Evolutionary conservation across 2,113 vertebrate species (phyloP), one percentile per base, ranked within the genome.

Genomic region (Zosterops borbonicus): DNA sequence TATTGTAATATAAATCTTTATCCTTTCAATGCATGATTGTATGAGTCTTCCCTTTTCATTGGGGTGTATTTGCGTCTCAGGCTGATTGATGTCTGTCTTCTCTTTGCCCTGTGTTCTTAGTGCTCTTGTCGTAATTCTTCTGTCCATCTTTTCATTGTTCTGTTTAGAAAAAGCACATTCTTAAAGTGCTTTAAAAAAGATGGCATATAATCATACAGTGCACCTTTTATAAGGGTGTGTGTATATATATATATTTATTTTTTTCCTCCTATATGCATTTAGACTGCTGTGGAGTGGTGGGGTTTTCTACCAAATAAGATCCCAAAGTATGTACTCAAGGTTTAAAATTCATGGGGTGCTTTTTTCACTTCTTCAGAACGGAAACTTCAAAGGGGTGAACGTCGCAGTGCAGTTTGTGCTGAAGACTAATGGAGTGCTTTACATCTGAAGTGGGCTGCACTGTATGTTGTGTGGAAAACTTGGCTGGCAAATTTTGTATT

Each of bases 41-140:
- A 10, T 68, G 83, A 91, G 80, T 65, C 89, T 93, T 87, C 69
- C 49, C 88, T 95, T 96, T 96, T 95, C 96, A 92, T 69, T 86
- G 86, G 73, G 76, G 33, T 84, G 65, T 81, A 82, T 97, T 95
- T 96, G 86, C 95, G 49, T 97, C 95, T 87, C 83, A 58, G 65
- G 47, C 92, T 95, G 95, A 96, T 95, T 97, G 96, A 97, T 97
- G 96, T 97, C 88, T 94, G 94, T 96, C 96, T 97, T 64, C 92
- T 92, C 1, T 93, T 93, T 94, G 88, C 94, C 90, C 92, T 95
- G 83, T 92, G 85, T 96, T 96, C 95, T 96, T 84, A 77, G 78
- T 1, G 0, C 71, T 85, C 63, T 86, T 0, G 2, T 76, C 4
- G 18, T 94, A 96, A 96, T 96, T 97, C 95, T 97, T 96, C 95